phyloP scores from a whole-genome alignment of 2,113 vertebrate genomes.

The human region DNA sequence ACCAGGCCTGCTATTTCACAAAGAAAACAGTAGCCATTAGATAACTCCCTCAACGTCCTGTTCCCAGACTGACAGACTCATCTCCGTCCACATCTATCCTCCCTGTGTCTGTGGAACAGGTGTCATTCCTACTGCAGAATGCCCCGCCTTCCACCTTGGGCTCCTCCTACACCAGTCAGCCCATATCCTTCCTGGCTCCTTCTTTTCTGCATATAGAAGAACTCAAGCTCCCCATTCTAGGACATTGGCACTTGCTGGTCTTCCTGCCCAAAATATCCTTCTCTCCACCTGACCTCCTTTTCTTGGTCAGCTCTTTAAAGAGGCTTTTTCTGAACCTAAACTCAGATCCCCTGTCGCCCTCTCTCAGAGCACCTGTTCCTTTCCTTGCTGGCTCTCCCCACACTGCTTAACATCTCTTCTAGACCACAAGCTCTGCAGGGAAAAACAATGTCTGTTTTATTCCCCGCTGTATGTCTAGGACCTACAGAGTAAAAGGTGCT shows the following conservation, averaged over 20 bases:
- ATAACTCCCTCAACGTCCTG: background rate
- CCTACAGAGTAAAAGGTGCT: background rate
- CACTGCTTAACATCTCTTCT: background rate
- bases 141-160: background rate
- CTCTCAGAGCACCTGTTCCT: background rate
- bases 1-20: background rate
- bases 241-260: background rate
- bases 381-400: background rate
- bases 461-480: background rate
- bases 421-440: background rate
- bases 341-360: background rate
- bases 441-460: background rate
- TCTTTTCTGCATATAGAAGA: background rate
- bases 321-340: background rate
- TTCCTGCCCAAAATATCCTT: background rate
- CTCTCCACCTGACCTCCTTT: background rate
- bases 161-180: fast-evolving
- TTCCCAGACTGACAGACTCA: background rate
- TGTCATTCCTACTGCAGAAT: background rate
- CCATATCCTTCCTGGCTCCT: background rate
- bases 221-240: background rate
- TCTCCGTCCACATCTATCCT: background rate
- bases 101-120: background rate
- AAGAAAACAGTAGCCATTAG: background rate
- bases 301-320: background rate